A percentile compares a stretch with the other conserved stretches of the same genome.
Conservation (phyloP, 2,113 vertebrate species). For the Spea bombifrons region DNA sequence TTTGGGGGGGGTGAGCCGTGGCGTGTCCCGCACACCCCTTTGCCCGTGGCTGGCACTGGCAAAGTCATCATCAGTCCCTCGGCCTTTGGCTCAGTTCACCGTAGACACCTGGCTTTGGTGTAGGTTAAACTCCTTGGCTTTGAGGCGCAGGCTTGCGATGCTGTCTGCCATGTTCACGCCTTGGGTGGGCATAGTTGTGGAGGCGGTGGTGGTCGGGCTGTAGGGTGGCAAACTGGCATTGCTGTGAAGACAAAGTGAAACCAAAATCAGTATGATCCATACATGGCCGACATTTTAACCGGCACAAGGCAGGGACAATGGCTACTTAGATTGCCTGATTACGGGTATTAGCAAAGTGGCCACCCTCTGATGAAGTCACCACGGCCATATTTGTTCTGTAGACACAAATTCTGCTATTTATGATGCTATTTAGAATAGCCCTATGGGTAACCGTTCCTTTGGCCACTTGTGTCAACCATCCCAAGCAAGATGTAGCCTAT, state of each 20-base stretch:
- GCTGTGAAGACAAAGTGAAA: constrained; percentile 50
- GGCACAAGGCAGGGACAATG: too few species aligned
- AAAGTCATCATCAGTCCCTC: constrained; percentile 19
- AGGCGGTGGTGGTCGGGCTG: constrained; percentile 59
- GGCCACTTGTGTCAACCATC: too few species aligned
- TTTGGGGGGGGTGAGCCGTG: not conserved
- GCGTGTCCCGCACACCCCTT: constrained; percentile 32
- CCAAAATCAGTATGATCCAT: not conserved
- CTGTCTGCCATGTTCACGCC: constrained; percentile 80
- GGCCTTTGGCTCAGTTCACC: constrained; percentile 66
- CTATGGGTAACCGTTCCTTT: too few species aligned
- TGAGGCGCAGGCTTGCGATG: constrained; percentile 77
- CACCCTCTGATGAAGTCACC: too few species aligned
- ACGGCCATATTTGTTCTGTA: too few species aligned
- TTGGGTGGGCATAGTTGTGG: constrained; percentile 55
- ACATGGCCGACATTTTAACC: too few species aligned
- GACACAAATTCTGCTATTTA: too few species aligned
- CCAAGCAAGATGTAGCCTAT: too few species aligned
- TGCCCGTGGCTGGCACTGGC: constrained; percentile 16
- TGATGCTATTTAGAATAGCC: too few species aligned
- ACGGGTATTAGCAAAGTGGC: too few species aligned
- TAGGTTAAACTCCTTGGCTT: constrained; percentile 81
- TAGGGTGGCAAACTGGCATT: constrained; percentile 67
- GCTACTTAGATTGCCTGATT: too few species aligned
- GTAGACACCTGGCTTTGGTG: constrained; percentile 78